Evolutionary conservation across 1,140 invertebrate genomes (phyloP), one percentile per base, ranked within the genome.

Genomic region (Hydropsyche tenuis): DNA sequence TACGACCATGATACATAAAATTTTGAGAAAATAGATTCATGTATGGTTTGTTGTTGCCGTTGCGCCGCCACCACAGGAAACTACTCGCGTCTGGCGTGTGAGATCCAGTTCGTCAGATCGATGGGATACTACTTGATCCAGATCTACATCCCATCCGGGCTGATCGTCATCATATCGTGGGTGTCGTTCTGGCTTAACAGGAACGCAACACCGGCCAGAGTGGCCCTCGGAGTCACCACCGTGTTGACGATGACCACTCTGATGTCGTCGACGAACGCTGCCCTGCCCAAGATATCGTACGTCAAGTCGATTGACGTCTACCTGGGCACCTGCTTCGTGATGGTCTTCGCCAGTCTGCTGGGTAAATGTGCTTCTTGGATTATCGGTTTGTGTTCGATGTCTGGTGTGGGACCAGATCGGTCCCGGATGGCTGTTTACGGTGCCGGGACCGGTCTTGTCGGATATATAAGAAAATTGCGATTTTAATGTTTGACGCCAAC

Each of bases 51-150:
- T 56, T 56, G 16, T 70, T 56, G 25, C 7, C 62, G 14, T 37
- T 48, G 64, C 30, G 42, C 18, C 18, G 22, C 30, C 2, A 18
- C 18, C 56, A 30, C 87, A 98, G 96, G 97, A 88, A 98, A 99
- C 87, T 99, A 99, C 87, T 98, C 96, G 79, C 91, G 97, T 81
- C 87, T 99, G 88, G 94, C 96, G 74, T 97, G 95, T 87, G 95
- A 98, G 88, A 97, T 99, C 83, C 95, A 97, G 86, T 97, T 99
- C 86, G 95, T 96, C 74, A 91, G 97, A 76, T 97, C 95, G 80
- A 96, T 99, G 93, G 97, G 97, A 80, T 99, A 99, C 90, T 99
- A 99, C 88, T 88, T 99, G 80, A 99, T 99, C 87, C 97, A 99
- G 88, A 99, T 99, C 85, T 99, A 99, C 89, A 97, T 99, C 87